Percentiles rank a stretch among this genome's conserved stretches.
phyloP scores from a whole-genome alignment of 2,113 vertebrate genomes.

The Falco punctatus region DNA sequence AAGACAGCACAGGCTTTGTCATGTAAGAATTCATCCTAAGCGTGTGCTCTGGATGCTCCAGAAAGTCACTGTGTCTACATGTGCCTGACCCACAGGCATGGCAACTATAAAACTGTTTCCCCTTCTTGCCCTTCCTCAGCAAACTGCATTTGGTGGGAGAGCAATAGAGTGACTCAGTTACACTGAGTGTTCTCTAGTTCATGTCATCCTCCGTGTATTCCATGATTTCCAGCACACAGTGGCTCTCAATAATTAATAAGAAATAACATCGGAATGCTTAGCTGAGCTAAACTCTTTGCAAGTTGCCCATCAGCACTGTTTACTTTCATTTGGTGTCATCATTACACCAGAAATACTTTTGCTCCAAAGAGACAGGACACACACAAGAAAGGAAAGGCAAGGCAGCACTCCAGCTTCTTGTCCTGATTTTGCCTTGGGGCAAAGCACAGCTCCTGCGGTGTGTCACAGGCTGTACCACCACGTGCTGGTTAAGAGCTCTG shows the following conservation, averaged over 20 bases:
- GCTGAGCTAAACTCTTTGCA: background rate
- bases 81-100: background rate
- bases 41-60: background rate
- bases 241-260: slow-evolving; percentile 5
- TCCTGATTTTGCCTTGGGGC: background rate
- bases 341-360: background rate
- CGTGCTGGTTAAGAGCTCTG: background rate
- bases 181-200: background rate
- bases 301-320: background rate
- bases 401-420: background rate
- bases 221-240: background rate
- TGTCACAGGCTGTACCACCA: background rate
- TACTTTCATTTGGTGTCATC: background rate
- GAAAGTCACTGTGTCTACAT: background rate
- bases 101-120: background rate
- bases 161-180: background rate
- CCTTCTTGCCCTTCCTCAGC: background rate
- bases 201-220: background rate
- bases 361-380: background rate
- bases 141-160: background rate
- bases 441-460: background rate
- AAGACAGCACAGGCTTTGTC: background rate
- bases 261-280: background rate
- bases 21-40: background rate
- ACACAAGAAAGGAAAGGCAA: background rate